These are phyloP conservation scores for Onychostruthus taczanowskii DNA, from an alignment of 2,113 vertebrate species.

Conservation along the genomic window DNA sequence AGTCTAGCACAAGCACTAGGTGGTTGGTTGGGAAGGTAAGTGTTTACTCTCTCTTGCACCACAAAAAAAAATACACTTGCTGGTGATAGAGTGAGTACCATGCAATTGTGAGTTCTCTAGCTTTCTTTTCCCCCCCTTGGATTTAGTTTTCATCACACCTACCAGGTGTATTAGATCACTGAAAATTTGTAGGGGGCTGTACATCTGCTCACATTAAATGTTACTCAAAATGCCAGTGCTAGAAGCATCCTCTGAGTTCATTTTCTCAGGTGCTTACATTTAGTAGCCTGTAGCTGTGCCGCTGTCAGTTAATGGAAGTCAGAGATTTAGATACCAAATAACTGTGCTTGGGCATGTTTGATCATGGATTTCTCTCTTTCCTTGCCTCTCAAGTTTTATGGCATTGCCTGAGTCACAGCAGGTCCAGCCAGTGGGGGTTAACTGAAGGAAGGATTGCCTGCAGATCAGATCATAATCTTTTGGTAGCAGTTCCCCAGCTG, in stretches of 20 bases:
- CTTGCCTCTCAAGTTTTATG: not conserved
- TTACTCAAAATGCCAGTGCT: not conserved
- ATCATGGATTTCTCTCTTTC: not conserved
- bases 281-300: rapidly evolving
- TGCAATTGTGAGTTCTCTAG: not conserved
- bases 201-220: not conserved
- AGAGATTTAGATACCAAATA: not conserved
- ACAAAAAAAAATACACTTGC: not conserved
- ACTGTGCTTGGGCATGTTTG: not conserved
- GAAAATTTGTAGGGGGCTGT: not conserved
- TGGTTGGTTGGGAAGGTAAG: not conserved
- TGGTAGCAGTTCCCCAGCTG: not conserved
- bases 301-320: not conserved
- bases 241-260: not conserved
- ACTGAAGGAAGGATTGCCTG: not conserved
- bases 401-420: not conserved
- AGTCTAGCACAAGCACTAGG: not conserved
- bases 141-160: not conserved
- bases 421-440: not conserved
- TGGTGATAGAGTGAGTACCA: not conserved
- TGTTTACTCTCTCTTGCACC: not conserved
- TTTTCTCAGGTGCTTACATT: not conserved
- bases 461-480: not conserved
- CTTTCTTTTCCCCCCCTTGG: rapidly evolving
- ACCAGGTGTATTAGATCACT: not conserved